These are phyloP conservation scores for Tipula helvola DNA, from an alignment of 2,888 invertebrate genomes.

Conservation along the genomic window DNA sequence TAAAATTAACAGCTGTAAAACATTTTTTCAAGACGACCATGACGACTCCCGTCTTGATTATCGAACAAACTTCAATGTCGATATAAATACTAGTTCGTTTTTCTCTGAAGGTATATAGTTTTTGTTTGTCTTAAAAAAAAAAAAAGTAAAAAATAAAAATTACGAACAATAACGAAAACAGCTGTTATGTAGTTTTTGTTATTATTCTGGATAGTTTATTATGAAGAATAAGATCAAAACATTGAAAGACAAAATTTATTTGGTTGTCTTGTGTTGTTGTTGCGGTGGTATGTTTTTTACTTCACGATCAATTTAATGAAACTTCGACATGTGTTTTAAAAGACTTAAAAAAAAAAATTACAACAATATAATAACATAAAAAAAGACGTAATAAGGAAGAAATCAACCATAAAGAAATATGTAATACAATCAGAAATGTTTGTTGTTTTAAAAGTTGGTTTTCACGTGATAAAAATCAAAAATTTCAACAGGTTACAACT, in stretches of 20 bases:
- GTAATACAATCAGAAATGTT: neutral
- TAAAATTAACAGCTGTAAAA: neutral
- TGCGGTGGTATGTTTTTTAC: neutral
- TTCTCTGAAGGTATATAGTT: neutral
- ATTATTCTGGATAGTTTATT: neutral
- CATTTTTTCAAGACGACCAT: neutral
- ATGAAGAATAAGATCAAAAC: neutral
- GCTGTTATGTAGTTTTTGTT: neutral
- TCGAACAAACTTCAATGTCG: neutral
- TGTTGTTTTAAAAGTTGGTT: neutral
- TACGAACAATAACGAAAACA: neutral
- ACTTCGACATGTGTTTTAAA: neutral
- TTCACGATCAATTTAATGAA: constrained; percentile 4
- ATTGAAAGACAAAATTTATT: neutral
- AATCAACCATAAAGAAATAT: neutral
- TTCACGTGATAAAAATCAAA: neutral
- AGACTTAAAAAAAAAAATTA: neutral
- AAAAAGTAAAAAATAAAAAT: neutral
- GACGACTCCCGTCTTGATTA: neutral
- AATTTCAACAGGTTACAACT: neutral
- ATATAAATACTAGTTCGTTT: neutral
- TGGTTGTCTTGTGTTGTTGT: neutral
- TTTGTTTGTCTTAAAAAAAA: neutral
- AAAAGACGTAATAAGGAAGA: neutral
- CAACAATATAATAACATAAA: neutral